These are phyloP conservation scores for Parotia lawesii DNA, from an alignment of 2,113 vertebrate species.

Conservation along the genomic window DNA sequence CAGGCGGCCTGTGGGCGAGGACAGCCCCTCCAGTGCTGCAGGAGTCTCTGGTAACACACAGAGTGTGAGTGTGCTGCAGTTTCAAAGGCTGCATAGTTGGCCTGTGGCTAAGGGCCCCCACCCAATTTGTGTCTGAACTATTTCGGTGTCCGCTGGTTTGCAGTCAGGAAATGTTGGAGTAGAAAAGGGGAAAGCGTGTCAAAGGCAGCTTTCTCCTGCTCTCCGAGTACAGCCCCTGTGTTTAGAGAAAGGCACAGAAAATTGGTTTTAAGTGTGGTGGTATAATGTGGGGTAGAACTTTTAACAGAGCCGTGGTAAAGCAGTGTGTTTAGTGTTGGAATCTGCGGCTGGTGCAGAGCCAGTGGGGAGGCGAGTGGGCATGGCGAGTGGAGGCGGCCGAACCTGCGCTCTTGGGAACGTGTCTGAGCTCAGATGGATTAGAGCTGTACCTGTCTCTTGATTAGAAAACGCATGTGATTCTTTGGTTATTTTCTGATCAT, in stretches of 20 bases:
- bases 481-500: background rate
- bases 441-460: background rate
- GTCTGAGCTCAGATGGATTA: background rate
- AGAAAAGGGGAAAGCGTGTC: background rate
- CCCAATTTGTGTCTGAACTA: background rate
- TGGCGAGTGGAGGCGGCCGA: background rate
- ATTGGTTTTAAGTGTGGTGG: background rate
- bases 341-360: background rate
- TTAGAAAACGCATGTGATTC: slow-evolving; percentile 1
- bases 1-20: accelerated
- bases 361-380: background rate
- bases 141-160: background rate
- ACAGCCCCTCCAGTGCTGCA: background rate
- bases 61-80: background rate
- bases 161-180: background rate
- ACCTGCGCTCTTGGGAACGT: background rate
- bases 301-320: background rate
- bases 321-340: background rate
- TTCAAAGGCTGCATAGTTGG: background rate
- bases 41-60: background rate
- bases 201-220: background rate
- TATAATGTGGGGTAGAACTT: background rate
- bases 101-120: background rate
- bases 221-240: background rate
- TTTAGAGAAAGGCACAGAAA: background rate